Base-by-base conservation (phyloP, 2,113 vertebrate genomes). In the Saccopteryx leptura region DNA sequence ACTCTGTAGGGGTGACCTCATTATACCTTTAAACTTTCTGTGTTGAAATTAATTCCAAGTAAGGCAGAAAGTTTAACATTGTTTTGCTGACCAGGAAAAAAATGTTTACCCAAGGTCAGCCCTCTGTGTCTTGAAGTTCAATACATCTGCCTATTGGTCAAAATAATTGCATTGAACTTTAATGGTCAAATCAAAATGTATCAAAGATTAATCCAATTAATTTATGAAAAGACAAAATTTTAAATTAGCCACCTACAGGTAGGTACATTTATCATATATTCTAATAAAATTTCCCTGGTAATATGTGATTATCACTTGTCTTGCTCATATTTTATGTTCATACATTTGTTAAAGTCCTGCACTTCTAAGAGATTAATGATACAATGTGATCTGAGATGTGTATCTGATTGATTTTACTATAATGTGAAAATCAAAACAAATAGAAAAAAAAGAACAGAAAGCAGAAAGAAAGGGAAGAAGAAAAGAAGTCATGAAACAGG, bases 121-220 rank as follows among this genome's bases (percentile, higher is more conserved):
- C 86, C 96, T 95, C 93, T 61, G 46, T 87, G 82, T 92, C 52
- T 14, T 93, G 4, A 15, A 61, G 31, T 24, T 97, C 79, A 93
- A 46, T 65, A 18, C 2, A 14, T 31, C 23, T 33, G n/a, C 68
- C 58, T 88, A 79, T 26, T 88, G 74, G 88, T 82, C 78, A 76
- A 95, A 97, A 80, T 48, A 96, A 91, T 81, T 56, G 88, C 71
- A 80, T 26, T 88, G 63, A 93, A 69, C 60, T 91, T 90, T 89
- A 31, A 85, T 31, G 21, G 61, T 63, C 93, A 95, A 96, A 69
- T 88, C 50, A 68, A 87, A 96, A 65, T 94, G 48, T 61, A 21
- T 50, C 65, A 93, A 83, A 91, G 86, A 79, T 91, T 89, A 82
- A 72, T 86, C 65, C 65, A 94, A 95, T 87, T 87, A 86, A 85